These are phyloP conservation scores for Hafferia zeledoni DNA, from an alignment of 2,797 vertebrate species.

Conservation along the genomic window DNA sequence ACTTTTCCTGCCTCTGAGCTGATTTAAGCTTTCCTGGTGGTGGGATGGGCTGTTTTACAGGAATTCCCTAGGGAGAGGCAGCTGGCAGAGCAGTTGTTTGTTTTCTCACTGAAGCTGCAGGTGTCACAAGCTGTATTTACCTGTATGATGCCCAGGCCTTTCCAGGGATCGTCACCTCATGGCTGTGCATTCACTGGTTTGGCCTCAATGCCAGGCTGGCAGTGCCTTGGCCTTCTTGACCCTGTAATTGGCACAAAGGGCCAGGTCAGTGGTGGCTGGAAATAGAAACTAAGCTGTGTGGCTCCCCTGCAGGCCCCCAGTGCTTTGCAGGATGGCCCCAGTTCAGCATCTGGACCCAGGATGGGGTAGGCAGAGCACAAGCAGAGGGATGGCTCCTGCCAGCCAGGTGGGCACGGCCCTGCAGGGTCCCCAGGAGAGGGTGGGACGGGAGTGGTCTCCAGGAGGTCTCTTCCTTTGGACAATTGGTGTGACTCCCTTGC, in stretches of 20 bases:
- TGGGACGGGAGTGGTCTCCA: slow-evolving; percentile 34
- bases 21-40: not conserved
- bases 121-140: not conserved
- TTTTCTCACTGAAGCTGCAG: not conserved
- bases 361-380: not conserved
- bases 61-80: not conserved
- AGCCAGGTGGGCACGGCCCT: not conserved
- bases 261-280: not conserved
- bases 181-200: not conserved
- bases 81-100: not conserved
- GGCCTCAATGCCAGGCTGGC: not conserved
- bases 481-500: slow-evolving; percentile 52
- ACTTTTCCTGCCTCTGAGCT: not conserved
- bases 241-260: not conserved
- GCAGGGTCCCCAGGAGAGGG: not conserved
- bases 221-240: not conserved
- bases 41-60: not conserved
- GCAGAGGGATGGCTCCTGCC: not conserved
- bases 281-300: not conserved
- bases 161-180: not conserved
- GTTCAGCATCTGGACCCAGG: not conserved
- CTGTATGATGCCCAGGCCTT: not conserved
- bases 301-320: not conserved
- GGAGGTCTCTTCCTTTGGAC: slow-evolving; percentile 43
- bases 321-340: not conserved